phyloP scores from a whole-genome alignment of 2,113 vertebrate species.

The Cheilinus undulatus region DNA sequence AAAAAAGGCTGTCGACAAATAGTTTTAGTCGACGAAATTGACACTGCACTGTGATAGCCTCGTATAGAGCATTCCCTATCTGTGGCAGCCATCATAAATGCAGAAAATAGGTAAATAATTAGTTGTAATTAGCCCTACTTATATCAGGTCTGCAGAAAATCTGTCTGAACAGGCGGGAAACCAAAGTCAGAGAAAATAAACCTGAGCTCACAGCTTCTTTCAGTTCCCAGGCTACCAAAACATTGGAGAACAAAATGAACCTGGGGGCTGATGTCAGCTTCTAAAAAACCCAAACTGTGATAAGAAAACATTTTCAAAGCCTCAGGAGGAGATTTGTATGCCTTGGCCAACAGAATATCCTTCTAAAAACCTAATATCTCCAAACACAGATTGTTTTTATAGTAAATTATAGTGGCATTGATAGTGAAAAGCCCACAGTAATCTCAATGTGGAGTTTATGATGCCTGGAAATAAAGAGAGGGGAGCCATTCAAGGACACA shows the following conservation, averaged over 20 bases:
- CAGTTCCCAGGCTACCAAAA: not conserved
- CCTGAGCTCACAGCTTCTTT: not conserved
- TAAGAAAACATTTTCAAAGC: not conserved
- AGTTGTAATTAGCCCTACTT: not conserved
- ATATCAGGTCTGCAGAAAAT: not conserved
- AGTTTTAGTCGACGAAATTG: no score
- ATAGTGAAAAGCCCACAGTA: not conserved
- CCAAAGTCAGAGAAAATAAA: not conserved
- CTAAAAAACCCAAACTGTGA: not conserved
- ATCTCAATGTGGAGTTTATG: not conserved
- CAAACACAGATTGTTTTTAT: not conserved
- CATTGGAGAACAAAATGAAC: not conserved
- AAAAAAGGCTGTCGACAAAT: no score
- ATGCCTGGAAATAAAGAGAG: slow-evolving; percentile 6
- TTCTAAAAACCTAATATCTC: not conserved
- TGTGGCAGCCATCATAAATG: no score
- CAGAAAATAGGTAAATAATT: not conserved
- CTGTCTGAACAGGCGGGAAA: not conserved
- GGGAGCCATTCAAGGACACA: slow-evolving; percentile 33
- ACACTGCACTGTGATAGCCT: no score
- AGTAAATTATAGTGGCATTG: slow-evolving; percentile 1
- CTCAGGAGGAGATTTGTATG: not conserved
- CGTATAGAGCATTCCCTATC: no score
- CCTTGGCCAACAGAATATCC: not conserved
- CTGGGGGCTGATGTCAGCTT: not conserved